Evolutionary conservation across 2,888 invertebrate species (phyloP).

Genomic region (Ophraella communa): DNA sequence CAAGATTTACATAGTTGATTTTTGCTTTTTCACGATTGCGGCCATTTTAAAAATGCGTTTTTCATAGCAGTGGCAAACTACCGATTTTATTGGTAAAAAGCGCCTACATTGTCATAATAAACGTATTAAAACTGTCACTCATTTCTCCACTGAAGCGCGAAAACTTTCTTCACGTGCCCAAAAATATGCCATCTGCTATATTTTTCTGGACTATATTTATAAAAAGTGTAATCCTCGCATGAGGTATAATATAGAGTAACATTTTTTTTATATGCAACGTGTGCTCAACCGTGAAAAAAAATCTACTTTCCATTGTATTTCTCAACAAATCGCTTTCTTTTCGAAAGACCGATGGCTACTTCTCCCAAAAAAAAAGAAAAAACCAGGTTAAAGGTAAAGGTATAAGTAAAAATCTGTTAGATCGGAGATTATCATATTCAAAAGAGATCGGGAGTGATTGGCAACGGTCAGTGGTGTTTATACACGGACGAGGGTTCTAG

Average conservation of each 20-base stretch:
- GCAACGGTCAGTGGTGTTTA: constrained; percentile 53
- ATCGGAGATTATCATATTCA: constrained; percentile 55
- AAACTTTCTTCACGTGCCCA: constrained; percentile 45
- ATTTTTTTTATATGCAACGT: constrained; percentile 33
- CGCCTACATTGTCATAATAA: constrained; percentile 15
- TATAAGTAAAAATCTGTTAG: constrained; percentile 47
- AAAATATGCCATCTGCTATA: constrained; percentile 38
- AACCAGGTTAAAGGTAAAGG: constrained; percentile 41
- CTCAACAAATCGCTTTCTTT: constrained; percentile 30
- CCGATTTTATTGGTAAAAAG: background rate
- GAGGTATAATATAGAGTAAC: constrained; percentile 26
- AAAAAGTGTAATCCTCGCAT: constrained; percentile 37
- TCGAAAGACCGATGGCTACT: constrained; percentile 35
- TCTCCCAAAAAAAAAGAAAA: constrained; percentile 33
- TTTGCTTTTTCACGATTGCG: too few relatives aligned
- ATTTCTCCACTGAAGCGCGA: constrained; percentile 41
- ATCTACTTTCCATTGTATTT: constrained; percentile 34
- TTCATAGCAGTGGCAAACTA: background rate
- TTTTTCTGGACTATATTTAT: constrained; percentile 34
- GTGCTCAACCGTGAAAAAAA: constrained; percentile 41
- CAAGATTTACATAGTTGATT: too few relatives aligned
- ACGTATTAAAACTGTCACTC: constrained; percentile 35
- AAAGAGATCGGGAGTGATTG: constrained; percentile 53
- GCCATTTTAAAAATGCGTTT: background rate
- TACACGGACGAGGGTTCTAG: constrained; percentile 40